Evolutionary conservation across 2,113 vertebrate species (phyloP), one percentile per base, ranked within the genome.

Genomic region (Protomyctophum bolini): DNA sequence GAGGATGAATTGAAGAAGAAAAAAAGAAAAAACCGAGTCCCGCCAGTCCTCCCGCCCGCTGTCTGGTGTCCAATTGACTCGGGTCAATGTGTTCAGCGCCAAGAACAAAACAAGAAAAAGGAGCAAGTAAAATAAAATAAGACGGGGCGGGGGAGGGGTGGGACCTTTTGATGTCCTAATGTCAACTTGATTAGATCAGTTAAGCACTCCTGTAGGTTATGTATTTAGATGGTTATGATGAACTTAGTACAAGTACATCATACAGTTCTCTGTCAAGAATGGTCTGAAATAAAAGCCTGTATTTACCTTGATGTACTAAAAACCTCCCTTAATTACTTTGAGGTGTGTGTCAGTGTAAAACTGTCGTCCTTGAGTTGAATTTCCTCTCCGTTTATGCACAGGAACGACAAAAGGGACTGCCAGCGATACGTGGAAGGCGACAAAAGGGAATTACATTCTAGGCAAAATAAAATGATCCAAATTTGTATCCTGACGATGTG

Each of bases 21-120:
- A 72, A 83, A 85, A 76, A 78, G 81, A 87, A 21, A 21, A 21
- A 21, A 21, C 1, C 21, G 21, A 91, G 90, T 92, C 93, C 91
- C 92, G 91, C 93, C 79, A 94, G 92, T 96, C 95, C 93, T 93
- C 68, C 21, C 68, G 90, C 93, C 78, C 92, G 61, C 77, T 60
- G 54, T 55, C 85, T 59, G 21, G 21, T 21, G 70, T 73, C 76
- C 72, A 8, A n/a, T 41, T 6, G 33, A 41, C 66, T 68, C 73
- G 75, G 68, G 77, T 57, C 4, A 62, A 65, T 70, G 58, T 54
- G 78, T 64, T 73, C 49, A 29, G 28, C n/a, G 0, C 29, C 66
- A 45, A 48, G 49, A 77, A 76, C 72, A 77, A 77, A 12, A 83
- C 12, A 58, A 66, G 72, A 73, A 70, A 33, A 41, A 41, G 33